Evolutionary conservation across 2,888 invertebrate species (phyloP), one percentile per base, ranked within the genome.

Genomic region (Coleophora deauratella): DNA sequence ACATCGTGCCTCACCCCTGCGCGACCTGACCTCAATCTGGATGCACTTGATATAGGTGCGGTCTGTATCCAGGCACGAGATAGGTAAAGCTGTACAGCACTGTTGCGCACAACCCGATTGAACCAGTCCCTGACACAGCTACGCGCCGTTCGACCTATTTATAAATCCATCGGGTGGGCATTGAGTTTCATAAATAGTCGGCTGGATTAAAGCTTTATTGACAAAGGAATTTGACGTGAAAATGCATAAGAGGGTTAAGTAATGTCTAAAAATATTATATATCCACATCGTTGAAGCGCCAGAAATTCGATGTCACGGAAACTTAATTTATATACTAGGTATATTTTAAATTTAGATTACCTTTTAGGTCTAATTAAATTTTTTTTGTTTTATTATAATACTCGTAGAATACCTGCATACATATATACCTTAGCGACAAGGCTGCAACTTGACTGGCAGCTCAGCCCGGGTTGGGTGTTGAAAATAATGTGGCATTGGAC

Each of bases 401-500:
- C n/a, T n/a, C n/a, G n/a, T n/a, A n/a, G n/a, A n/a, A n/a, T n/a
- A n/a, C n/a, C n/a, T n/a, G n/a, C n/a, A n/a, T n/a, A n/a, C n/a
- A 12, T n/a, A 12, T 11, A 12, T 9, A 33, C 28, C 59, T 51
- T 68, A 50, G 60, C 52, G 63, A 66, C 62, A 55, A 46, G 41
- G 44, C 42, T 36, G 47, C 41, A 38, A 44, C 50, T 47, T 40
- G 50, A 49, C 54, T 56, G 53, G 54, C 57, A 62, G 56, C 60
- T 52, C 51, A 50, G 61, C 61, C 55, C 62, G 57, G 61, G 12
- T 12, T 37, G 41, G 44, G 66, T 58, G 60, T 66, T 66, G 64
- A 68, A 72, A 73, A 75, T 75, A 67, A 76, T 68, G 61, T 74
- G 77, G 72, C 80, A 80, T 77, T 78, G 81, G 64, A 52, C 54